These are phyloP conservation scores for Zophobas morio DNA, from an alignment of 1,140 invertebrate species.

Conservation along the genomic window DNA sequence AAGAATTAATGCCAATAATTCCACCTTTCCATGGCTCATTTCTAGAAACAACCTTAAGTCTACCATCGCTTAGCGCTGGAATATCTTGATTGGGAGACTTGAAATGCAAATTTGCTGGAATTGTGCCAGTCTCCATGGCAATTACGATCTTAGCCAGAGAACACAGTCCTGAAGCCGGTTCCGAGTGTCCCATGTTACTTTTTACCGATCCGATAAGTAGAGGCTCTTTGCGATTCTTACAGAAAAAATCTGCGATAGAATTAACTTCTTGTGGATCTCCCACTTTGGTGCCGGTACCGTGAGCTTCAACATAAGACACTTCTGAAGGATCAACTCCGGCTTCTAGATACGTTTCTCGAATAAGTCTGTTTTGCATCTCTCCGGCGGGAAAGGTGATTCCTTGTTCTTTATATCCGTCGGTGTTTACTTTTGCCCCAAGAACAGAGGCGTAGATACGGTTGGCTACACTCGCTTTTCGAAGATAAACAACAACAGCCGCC, in stretches of 20 bases:
- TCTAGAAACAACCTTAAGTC: conserved; percentile 82
- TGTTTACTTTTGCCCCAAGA: conserved; percentile 89
- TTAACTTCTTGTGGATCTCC: conserved; percentile 98
- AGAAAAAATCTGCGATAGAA: conserved; percentile 93
- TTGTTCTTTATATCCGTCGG: conserved; percentile 90
- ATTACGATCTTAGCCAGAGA: conserved; percentile 92
- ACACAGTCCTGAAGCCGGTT: conserved; percentile 93
- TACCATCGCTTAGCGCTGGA: conserved; percentile 87
- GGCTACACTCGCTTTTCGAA: conserved; percentile 85
- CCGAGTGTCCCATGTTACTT: conserved; percentile 98
- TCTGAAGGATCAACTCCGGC: conserved; percentile 84
- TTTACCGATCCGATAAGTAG: conserved; percentile 96
- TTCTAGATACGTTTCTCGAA: conserved; percentile 89
- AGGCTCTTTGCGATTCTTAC: conserved; percentile 84
- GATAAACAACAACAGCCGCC: conserved; percentile 83
- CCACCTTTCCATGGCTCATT: conserved; percentile 88
- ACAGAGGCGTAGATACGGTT: conserved; percentile 89
- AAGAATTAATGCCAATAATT: conserved; percentile 92
- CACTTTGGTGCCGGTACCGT: conserved; percentile 95
- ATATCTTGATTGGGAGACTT: conserved; percentile 90
- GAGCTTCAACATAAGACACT: conserved; percentile 93
- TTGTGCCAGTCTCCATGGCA: conserved; percentile 88
- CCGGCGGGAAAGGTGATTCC: conserved; percentile 95
- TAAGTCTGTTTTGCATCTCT: conserved; percentile 87
- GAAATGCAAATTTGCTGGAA: conserved; percentile 94